A percentile compares a stretch with the other conserved stretches of the same genome.
phyloP scores from a whole-genome alignment of 2,113 vertebrate species.

The Sorex araneus region DNA sequence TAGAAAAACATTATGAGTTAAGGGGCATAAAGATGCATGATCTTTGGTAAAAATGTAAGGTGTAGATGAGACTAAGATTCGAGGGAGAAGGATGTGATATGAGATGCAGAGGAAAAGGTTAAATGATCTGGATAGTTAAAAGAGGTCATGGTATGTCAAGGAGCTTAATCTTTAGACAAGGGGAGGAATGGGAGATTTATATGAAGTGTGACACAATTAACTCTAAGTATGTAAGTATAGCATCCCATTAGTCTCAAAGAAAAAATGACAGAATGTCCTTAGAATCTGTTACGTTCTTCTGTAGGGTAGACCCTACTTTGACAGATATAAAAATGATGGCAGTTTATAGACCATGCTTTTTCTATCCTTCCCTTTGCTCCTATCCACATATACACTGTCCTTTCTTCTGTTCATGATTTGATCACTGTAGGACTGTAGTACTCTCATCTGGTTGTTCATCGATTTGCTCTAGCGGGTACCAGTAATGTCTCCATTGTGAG shows the following conservation, averaged over 20 bases:
- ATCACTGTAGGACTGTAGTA: no score
- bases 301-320: not conserved
- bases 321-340: not conserved
- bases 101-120: not conserved
- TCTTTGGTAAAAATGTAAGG: not conserved
- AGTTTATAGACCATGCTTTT: not conserved
- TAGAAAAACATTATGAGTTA: not conserved
- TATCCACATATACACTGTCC: not conserved
- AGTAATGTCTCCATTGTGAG: no score
- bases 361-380: not conserved
- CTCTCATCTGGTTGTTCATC: no score
- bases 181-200: not conserved
- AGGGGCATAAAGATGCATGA: not conserved
- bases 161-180: conserved; percentile 5
- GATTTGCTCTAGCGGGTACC: no score
- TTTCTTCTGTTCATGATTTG: conserved; percentile 17
- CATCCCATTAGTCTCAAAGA: conserved; percentile 3
- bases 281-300: not conserved
- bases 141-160: not conserved
- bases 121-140: not conserved
- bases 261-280: not conserved
- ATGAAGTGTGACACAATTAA: not conserved
- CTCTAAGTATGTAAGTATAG: conserved; percentile 42
- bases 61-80: not conserved
- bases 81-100: not conserved